These are phyloP conservation scores for Ifrita kowaldi DNA, from an alignment of 2,113 vertebrate genomes.

Conservation along the genomic window DNA sequence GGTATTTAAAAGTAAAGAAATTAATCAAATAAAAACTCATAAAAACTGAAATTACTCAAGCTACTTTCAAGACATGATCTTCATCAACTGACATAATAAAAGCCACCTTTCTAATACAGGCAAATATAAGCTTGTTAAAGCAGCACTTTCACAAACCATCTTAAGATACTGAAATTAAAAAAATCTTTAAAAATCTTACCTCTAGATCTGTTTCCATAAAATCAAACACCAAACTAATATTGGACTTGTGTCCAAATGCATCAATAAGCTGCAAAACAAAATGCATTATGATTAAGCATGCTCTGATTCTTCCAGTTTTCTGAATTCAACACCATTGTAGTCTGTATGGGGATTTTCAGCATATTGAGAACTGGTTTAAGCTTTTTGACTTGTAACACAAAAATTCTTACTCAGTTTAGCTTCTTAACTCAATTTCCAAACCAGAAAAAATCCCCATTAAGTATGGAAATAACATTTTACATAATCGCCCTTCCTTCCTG, in stretches of 20 bases:
- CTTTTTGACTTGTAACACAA: background rate
- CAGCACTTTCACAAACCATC: background rate
- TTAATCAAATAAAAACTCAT: background rate
- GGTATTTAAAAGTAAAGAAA: background rate
- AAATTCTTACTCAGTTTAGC: background rate
- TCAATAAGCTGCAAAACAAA: constrained; percentile 85
- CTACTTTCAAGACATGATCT: background rate
- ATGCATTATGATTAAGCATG: background rate
- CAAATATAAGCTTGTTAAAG: background rate
- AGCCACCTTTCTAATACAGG: background rate
- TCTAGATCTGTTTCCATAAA: constrained; percentile 99
- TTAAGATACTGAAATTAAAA: background rate
- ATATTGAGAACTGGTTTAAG: background rate
- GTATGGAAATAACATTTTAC: background rate
- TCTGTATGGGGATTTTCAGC: background rate
- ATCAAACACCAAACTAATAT: constrained; percentile 98
- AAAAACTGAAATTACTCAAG: background rate
- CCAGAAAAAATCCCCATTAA: background rate
- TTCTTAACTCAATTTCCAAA: background rate
- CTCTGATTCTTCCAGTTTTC: background rate
- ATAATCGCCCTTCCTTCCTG: background rate
- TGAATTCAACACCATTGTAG: background rate
- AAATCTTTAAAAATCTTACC: constrained; percentile 69
- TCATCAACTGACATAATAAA: background rate
- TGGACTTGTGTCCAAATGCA: constrained; percentile 98